Conservation (phyloP, 2,888 invertebrate genomes). For the Drosophila quinaria region DNA sequence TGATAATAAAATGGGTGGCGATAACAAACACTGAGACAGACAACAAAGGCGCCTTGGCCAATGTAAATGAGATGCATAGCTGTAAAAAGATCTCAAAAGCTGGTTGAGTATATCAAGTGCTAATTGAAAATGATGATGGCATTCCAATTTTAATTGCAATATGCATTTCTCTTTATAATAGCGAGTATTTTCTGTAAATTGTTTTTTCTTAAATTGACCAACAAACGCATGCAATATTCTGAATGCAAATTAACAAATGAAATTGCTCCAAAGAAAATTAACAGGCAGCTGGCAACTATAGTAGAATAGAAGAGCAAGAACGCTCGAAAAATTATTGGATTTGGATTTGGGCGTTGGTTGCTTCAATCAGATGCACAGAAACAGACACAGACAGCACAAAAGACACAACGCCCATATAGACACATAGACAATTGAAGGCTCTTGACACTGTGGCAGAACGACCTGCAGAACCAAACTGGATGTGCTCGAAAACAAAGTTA, state of each 20-base stretch:
- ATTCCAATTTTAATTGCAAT: conserved; percentile 43
- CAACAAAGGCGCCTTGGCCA: conserved; percentile 39
- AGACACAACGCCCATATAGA: conserved; percentile 41
- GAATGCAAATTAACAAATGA: conserved; percentile 76
- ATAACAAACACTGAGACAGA: conserved; percentile 33
- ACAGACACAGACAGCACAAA: conserved; percentile 47
- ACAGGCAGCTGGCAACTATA: conserved; percentile 43
- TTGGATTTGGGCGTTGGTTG: conserved; percentile 49
- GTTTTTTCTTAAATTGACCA: conserved; percentile 54
- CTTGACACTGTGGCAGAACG: conserved; percentile 58
- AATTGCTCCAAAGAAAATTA: conserved; percentile 57
- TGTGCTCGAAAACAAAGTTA: conserved; percentile 83
- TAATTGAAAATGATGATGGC: conserved; percentile 48
- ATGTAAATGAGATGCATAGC: conserved; percentile 67
- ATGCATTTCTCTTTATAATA: conserved; percentile 21
- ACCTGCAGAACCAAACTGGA: conserved; percentile 41
- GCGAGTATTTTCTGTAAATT: conserved; percentile 23
- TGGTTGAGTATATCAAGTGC: conserved; percentile 27
- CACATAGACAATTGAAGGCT: conserved; percentile 46
- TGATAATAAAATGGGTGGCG: conserved; percentile 53
- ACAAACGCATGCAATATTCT: conserved; percentile 58
- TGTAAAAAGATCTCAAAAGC: conserved; percentile 48
- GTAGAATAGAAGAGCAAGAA: conserved; percentile 21
- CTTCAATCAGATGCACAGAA: conserved; percentile 64
- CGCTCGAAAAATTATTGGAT: conserved; percentile 69